Conservation (phyloP, 2,113 vertebrate genomes). For the Drymodes brunneopygia region DNA sequence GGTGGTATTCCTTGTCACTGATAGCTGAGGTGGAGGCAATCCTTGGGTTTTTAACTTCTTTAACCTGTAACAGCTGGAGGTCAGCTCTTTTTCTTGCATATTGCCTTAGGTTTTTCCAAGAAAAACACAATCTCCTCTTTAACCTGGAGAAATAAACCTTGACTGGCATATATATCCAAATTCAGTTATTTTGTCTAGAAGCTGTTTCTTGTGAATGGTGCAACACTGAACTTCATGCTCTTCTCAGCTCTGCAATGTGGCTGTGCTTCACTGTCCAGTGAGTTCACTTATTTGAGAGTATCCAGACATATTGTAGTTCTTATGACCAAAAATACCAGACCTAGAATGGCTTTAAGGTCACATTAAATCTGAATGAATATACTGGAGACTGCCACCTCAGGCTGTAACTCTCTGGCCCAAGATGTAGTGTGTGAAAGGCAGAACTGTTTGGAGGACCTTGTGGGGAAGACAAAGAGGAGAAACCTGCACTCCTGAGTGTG, state of each 20-base stretch:
- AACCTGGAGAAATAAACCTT: neutral
- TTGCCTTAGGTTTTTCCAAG: neutral
- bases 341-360: neutral
- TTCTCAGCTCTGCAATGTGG: neutral
- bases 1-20: neutral
- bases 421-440: neutral
- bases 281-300: neutral
- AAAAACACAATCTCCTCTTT: neutral
- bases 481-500: neutral
- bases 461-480: neutral
- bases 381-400: neutral
- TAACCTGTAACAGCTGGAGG: neutral
- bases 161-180: neutral
- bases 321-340: neutral
- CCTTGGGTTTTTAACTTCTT: neutral
- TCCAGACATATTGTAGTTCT: neutral
- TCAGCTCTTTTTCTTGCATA: neutral
- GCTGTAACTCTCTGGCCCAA: neutral
- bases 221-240: neutral
- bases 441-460: neutral
- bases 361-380: neutral
- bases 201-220: neutral
- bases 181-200: neutral
- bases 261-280: neutral
- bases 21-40: neutral